These are phyloP conservation scores for Syrphus vitripennis DNA, from an alignment of 2,888 invertebrate genomes.

Conservation along the genomic window DNA sequence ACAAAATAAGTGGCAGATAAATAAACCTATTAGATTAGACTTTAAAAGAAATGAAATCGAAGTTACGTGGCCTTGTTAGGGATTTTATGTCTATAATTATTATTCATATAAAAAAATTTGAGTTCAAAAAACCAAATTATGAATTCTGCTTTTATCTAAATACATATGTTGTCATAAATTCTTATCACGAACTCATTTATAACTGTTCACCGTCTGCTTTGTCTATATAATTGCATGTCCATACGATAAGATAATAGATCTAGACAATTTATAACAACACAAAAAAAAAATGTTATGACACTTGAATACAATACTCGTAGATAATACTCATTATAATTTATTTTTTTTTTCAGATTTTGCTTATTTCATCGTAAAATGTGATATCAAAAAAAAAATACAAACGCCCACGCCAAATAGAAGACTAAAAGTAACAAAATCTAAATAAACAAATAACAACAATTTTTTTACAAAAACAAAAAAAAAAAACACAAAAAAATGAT, in stretches of 20 bases:
- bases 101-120: too few species aligned
- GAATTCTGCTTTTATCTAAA: neutral
- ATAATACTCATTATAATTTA: neutral
- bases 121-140: conserved; percentile 18
- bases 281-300: too few species aligned
- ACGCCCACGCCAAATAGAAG: neutral
- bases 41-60: too few species aligned
- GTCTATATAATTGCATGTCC: neutral
- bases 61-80: too few species aligned
- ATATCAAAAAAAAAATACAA: conserved; percentile 8
- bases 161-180: neutral
- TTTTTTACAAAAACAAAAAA: conserved; percentile 13
- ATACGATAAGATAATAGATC: neutral
- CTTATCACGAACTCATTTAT: neutral
- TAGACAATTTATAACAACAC: too few species aligned
- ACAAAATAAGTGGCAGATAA: too few species aligned
- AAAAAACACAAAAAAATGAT: conserved; percentile 37
- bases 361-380: conserved; percentile 41
- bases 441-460: conserved; percentile 24
- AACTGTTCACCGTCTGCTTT: neutral
- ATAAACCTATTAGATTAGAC: too few species aligned
- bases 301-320: neutral
- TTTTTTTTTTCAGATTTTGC: conserved; percentile 30
- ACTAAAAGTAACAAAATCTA: neutral
- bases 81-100: too few species aligned